Evolutionary conservation across 2,113 vertebrate species (phyloP).

Genomic region (Otus sunia): DNA sequence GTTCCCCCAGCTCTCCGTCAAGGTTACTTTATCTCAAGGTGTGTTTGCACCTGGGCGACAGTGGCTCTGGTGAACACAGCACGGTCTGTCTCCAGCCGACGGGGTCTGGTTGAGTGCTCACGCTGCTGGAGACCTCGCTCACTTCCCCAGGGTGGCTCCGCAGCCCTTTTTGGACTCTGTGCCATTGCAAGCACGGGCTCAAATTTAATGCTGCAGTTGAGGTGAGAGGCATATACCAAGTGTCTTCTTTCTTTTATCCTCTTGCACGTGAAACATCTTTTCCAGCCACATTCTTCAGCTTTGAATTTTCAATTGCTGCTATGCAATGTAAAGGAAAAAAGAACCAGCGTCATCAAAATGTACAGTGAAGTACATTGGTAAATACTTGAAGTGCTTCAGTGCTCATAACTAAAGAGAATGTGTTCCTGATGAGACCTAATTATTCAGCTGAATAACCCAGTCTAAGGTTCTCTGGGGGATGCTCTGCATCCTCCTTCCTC

Average conservation of each 20-base stretch:
- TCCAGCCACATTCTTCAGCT: rapidly evolving
- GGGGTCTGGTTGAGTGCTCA: too few species aligned
- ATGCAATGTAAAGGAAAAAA: neutral
- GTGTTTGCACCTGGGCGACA: neutral
- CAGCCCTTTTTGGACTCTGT: rapidly evolving
- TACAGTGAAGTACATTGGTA: rapidly evolving
- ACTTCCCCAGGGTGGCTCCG: rapidly evolving
- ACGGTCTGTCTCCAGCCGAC: rapidly evolving
- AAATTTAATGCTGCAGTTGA: rapidly evolving
- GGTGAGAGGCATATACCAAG: neutral
- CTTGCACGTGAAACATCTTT: rapidly evolving
- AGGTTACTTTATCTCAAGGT: too few species aligned
- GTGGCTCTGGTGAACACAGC: rapidly evolving
- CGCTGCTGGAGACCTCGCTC: rapidly evolving
- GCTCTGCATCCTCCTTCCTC: neutral
- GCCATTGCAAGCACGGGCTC: too few species aligned
- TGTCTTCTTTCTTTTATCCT: neutral
- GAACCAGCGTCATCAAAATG: neutral
- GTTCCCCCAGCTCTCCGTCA: rapidly evolving
- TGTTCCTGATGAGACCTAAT: neutral
- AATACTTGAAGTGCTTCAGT: too few species aligned
- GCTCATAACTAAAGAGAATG: rapidly evolving
- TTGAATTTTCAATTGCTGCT: neutral
- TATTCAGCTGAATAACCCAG: neutral
- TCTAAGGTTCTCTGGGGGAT: neutral